These are phyloP conservation scores for Ophioninae sp. DNA, from an alignment of 2,888 invertebrate species.

Conservation along the genomic window DNA sequence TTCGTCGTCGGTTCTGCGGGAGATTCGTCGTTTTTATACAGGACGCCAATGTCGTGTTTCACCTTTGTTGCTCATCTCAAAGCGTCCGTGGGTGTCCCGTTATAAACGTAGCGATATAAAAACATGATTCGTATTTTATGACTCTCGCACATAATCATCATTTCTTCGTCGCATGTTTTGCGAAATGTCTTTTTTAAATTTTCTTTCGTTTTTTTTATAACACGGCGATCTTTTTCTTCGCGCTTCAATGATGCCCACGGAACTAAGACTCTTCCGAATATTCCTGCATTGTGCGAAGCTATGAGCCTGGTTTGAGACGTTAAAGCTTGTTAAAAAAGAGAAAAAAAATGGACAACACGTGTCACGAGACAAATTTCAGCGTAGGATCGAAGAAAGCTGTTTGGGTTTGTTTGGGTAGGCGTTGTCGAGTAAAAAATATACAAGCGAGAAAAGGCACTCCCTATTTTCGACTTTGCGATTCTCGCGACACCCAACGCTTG, in stretches of 20 bases:
- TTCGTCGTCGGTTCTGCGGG: slow-evolving; percentile 45
- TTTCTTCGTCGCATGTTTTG: slow-evolving; percentile 48
- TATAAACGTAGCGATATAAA: slow-evolving; percentile 31
- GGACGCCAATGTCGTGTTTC: slow-evolving; percentile 34
- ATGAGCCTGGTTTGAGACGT: slow-evolving; percentile 12
- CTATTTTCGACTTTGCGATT: slow-evolving; percentile 44
- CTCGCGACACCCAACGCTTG: slow-evolving; percentile 22
- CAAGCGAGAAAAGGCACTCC: slow-evolving; percentile 42
- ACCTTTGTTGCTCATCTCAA: slow-evolving; percentile 6
- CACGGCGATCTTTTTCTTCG: slow-evolving; percentile 12
- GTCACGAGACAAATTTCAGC: slow-evolving; percentile 9
- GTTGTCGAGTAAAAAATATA: slow-evolving; percentile 19
- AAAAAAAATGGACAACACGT: not conserved
- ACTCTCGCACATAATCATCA: slow-evolving; percentile 25
- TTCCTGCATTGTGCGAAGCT: slow-evolving; percentile 1
- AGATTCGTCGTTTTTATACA: slow-evolving; percentile 27
- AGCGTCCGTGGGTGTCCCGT: slow-evolving; percentile 21
- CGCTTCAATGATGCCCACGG: slow-evolving; percentile 20
- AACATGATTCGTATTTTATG: slow-evolving; percentile 26
- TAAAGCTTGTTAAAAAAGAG: not conserved
- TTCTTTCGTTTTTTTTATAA: slow-evolving; percentile 25
- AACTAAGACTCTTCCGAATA: slow-evolving; percentile 23
- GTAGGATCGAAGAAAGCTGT: slow-evolving; percentile 18
- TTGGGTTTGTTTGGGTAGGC: slow-evolving; percentile 32
- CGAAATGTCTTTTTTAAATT: slow-evolving; percentile 3